Evolutionary conservation across 2,888 invertebrate species (phyloP), one percentile per base, ranked within the genome.

Genomic region (Fragum whitleyi): DNA sequence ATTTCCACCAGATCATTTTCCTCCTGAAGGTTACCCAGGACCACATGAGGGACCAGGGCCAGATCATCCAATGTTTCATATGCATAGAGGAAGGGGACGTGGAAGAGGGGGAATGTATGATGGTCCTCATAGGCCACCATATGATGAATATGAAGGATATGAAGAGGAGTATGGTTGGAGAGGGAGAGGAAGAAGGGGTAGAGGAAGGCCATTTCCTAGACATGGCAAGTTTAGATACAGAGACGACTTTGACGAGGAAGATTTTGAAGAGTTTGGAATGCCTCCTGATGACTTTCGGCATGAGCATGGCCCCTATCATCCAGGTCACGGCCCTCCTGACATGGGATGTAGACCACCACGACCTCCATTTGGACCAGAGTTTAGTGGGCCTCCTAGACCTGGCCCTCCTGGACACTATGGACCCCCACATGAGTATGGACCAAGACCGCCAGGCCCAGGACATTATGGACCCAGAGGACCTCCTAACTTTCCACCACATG

Each of bases 171-270:
- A n/a, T 55, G 55, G 53, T 14, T 29, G 69, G 51, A 51, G 69
- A 5, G 69, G 69, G 26, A 47, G 69, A 1, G 19, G 29, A 14
- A 51, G 77, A 39, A 72, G 78, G 16, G 59, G 68, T n/a, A 67
- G 76, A 68, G 68, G 71, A 42, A 51, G 70, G 16, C 28, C 32
- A 23, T 29, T n/a, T 5, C 72, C 70, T 59, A 75, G 74, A 26
- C 75, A 79, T 77, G 85, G 81, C 14, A 85, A 82, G 51, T 85
- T 77, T 53, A 79, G 79, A 32, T 85, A 82, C 55, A 79, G 77
- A 16, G 85, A 85, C 77, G 85, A 85, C 67, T 85, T 85, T 76
- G 85, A 85, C 73, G 81, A 85, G 29, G 85, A 85, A 62, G 85
- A 85, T 70, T 85, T 82, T 80, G 85, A 85, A 26, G 83, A 83